Base-by-base conservation (phyloP, 2,888 invertebrate species). In the Penaeus monodon region DNA sequence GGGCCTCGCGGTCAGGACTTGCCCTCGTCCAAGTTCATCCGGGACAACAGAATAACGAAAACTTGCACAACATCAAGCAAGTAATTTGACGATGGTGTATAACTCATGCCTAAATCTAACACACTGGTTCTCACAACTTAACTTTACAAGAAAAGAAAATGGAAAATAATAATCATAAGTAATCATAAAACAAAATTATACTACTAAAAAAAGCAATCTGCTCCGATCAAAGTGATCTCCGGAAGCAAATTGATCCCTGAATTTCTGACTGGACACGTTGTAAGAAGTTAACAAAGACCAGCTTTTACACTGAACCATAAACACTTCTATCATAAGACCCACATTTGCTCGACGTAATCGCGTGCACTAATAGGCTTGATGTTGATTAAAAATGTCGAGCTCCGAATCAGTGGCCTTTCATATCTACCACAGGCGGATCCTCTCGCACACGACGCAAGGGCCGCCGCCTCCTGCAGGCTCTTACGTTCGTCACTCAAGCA, bases 231-330 rank as follows among this genome's bases (percentile, higher is more conserved):
- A 73, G 38, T 27, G 27, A 29, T 73, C 33, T 38, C 22, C 38
- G 85, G 85, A 84, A 77, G 70, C 85, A 85, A 70, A 77, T 49
- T 85, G 66, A 85, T 85, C 85, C 85, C 85, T 85, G 85, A 85
- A 79, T 79, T 33, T 64, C 33, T 85, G 85, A 85, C 70, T 85
- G 85, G 73, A 79, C 85, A 73, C 57, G 79, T 70, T 79, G 85
- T 68, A 49, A 70, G 65, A 68, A 22, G 73, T 65, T 38, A 80
- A 33, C 57, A 49, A 49, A 49, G 20, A 77, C 49, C 22, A 12
- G 77, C 63, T 81, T 29, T n/a, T 66, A 81, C 38, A 38, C 24
- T 80, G 80, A 80, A 57, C 65, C 65, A 33, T 24, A 38, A 68
- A 68, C 68, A 68, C 63, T 81, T 38, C 81, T 66, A 27, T 38